A percentile compares a stretch with the other conserved stretches of the same genome.
Conservation (phyloP, 2,113 vertebrate genomes). For the Mastomys natalensis region DNA sequence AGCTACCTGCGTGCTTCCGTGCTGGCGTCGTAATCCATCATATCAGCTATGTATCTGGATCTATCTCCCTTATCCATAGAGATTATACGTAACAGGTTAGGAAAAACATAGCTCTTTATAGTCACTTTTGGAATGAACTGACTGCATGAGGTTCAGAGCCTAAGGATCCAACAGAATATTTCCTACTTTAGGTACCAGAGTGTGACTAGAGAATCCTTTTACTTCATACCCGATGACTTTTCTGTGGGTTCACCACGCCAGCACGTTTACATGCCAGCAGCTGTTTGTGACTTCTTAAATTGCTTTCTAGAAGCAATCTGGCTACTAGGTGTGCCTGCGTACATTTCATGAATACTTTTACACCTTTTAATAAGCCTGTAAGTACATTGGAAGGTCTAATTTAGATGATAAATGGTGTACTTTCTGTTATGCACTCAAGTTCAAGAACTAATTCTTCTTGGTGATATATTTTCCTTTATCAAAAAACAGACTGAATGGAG, state of each 20-base stretch:
- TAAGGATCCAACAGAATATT: background rate
- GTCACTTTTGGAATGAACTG: background rate
- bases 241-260: background rate
- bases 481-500: constrained; percentile 76
- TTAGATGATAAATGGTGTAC: constrained; percentile 39
- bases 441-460: constrained; percentile 69
- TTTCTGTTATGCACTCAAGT: constrained; percentile 59
- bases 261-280: background rate
- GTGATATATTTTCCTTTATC: constrained; percentile 54
- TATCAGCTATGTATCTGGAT: background rate
- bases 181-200: background rate
- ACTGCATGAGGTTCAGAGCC: background rate
- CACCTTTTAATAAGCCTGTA: constrained; percentile 1
- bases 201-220: background rate
- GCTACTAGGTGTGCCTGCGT: background rate
- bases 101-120: background rate
- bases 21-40: background rate
- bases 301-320: constrained; percentile 1
- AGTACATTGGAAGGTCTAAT: constrained; percentile 9
- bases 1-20: background rate
- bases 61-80: background rate
- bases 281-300: constrained; percentile 31
- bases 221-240: background rate
- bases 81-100: background rate
- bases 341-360: background rate